Conservation (phyloP, 2,888 invertebrate genomes). For the Plagiodera versicolora region DNA sequence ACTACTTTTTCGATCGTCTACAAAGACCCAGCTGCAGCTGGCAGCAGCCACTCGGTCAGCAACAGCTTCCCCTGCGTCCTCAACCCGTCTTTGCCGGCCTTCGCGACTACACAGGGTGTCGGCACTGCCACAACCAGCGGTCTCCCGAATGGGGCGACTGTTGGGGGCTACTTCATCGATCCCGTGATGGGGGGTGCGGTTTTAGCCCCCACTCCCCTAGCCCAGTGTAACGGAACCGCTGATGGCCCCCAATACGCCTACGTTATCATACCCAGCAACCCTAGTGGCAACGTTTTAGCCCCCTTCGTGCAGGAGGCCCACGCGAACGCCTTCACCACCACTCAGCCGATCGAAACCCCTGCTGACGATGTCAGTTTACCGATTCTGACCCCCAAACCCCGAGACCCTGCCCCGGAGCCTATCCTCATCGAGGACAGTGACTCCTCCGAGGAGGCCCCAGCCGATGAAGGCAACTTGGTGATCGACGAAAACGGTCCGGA, state of each 20-base stretch:
- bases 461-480: slow-evolving; percentile 22
- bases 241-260: slow-evolving; percentile 1
- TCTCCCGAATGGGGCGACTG: not conserved
- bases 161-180: too few species aligned
- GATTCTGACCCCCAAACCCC: not conserved
- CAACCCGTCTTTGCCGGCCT: not conserved
- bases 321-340: not conserved
- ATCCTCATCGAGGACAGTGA: not conserved
- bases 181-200: too few species aligned
- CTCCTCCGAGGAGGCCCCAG: not conserved
- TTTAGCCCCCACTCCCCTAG: too few species aligned
- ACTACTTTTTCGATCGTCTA: slow-evolving; percentile 1
- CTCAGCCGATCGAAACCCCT: too few species aligned
- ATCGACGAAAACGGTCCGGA: slow-evolving; percentile 23
- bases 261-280: slow-evolving; percentile 9
- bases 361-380: not conserved
- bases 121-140: not conserved
- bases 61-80: not conserved
- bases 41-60: not conserved
- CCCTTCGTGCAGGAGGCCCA: not conserved
- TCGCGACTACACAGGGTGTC: not conserved
- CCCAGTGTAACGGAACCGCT: not conserved
- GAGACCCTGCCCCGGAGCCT: too few species aligned
- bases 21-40: not conserved
- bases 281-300: not conserved